phyloP scores from a whole-genome alignment of 2,113 vertebrate genomes.

The Corydoras maculifer region DNA sequence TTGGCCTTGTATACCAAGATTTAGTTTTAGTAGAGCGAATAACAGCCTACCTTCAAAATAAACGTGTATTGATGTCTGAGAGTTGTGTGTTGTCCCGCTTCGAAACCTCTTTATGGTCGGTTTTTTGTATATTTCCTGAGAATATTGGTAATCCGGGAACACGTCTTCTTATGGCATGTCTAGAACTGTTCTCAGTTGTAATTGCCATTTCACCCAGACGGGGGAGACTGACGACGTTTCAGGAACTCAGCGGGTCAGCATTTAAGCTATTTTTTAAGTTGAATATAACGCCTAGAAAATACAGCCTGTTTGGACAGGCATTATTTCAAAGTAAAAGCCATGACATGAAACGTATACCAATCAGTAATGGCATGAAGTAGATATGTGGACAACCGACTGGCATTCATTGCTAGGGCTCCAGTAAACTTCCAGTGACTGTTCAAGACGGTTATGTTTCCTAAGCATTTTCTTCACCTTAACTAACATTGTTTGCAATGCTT shows the following conservation, averaged over 20 bases:
- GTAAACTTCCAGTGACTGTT: not conserved
- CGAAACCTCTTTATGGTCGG: constrained; percentile 2
- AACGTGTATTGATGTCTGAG: constrained; percentile 16
- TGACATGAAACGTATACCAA: not conserved
- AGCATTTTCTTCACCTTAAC: not conserved
- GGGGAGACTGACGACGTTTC: constrained; percentile 49
- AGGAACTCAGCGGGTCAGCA: not conserved
- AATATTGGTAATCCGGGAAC: constrained; percentile 15
- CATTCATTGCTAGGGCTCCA: not conserved
- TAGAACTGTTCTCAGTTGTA: constrained; percentile 35
- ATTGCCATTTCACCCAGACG: constrained; percentile 58
- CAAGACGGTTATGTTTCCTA: not conserved
- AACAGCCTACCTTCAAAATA: too few species aligned
- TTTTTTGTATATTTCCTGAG: constrained; percentile 4
- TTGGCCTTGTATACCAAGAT: too few species aligned
- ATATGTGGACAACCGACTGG: not conserved
- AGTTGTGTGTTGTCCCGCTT: constrained; percentile 4
- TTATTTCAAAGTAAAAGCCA: not conserved
- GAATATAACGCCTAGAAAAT: not conserved
- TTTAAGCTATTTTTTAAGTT: not conserved
- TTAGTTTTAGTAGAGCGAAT: too few species aligned
- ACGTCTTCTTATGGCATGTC: not conserved
- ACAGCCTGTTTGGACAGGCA: not conserved
- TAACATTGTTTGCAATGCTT: not conserved
- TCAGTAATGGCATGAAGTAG: not conserved